Evolutionary conservation across 1,140 invertebrate genomes (phyloP).

Genomic region (Aphelenchoides besseyi): DNA sequence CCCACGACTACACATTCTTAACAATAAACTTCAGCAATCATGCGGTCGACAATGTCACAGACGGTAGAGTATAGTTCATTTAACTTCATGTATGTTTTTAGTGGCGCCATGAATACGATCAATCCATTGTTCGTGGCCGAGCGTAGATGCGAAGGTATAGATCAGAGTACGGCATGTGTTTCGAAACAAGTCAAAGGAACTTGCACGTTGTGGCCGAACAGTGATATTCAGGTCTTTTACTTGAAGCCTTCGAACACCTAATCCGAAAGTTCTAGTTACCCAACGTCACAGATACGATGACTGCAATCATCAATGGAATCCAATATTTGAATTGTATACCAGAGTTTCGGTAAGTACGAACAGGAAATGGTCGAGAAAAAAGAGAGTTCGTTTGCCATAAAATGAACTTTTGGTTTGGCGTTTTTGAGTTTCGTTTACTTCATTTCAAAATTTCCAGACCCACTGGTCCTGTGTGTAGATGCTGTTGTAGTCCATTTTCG

Average conservation of each 20-base stretch:
- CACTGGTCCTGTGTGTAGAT: conserved; percentile 45
- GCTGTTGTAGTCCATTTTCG: conserved; percentile 57
- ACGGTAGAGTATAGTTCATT: conserved; percentile 35
- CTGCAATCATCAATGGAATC: conserved; percentile 53
- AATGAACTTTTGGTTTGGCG: neutral
- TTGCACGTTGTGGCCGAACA: conserved; percentile 59
- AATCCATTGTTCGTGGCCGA: conserved; percentile 60
- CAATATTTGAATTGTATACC: conserved; percentile 54
- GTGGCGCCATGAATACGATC: conserved; percentile 45
- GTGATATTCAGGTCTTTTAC: conserved; percentile 27
- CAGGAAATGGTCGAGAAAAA: neutral
- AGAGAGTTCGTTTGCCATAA: neutral
- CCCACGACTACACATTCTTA: conserved; percentile 30
- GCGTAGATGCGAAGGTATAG: conserved; percentile 53
- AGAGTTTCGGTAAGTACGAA: conserved; percentile 40
- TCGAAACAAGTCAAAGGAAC: conserved; percentile 27
- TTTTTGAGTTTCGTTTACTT: conserved; percentile 18
- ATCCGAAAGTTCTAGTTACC: conserved; percentile 25
- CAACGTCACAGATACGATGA: conserved; percentile 51
- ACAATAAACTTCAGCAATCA: conserved; percentile 37
- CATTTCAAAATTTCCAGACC: conserved; percentile 35
- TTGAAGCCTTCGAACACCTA: neutral
- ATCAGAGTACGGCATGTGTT: conserved; percentile 46
- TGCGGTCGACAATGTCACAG: conserved; percentile 57
- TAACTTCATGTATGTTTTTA: conserved; percentile 30